Conservation (phyloP, 2,888 invertebrate species). For the Bugula neritina region DNA sequence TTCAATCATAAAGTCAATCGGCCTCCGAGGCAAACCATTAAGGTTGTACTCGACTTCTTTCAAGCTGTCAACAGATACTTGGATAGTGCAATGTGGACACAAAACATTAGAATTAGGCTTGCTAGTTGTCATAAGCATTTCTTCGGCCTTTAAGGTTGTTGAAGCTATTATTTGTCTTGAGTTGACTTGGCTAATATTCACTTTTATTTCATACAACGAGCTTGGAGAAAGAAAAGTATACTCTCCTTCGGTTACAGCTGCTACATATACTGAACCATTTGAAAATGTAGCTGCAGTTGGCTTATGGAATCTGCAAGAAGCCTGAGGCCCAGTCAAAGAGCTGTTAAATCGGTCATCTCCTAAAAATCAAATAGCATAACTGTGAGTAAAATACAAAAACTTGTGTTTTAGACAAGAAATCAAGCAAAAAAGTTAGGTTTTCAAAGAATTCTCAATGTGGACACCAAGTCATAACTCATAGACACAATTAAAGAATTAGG, state of each 20-base stretch:
- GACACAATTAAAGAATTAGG: too few species aligned
- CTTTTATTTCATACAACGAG: neutral
- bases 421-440: too few species aligned
- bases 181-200: too few species aligned
- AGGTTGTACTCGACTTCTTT: neutral
- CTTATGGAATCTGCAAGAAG: neutral
- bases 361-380: too few species aligned
- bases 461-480: too few species aligned
- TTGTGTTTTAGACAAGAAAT: too few species aligned
- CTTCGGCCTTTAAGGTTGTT: too few species aligned
- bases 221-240: neutral
- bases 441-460: too few species aligned
- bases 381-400: too few species aligned
- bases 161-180: too few species aligned
- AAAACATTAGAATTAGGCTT: neutral
- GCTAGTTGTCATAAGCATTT: too few species aligned
- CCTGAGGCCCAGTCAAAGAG: neutral
- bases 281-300: neutral
- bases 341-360: neutral
- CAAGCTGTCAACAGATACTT: neutral
- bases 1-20: conserved; percentile 7
- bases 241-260: neutral
- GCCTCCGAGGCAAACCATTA: neutral
- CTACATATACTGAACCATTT: neutral
- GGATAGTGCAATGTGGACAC: neutral